phyloP scores from a whole-genome alignment of 1,140 invertebrate species.

The Thalassaphorura encarpata region DNA sequence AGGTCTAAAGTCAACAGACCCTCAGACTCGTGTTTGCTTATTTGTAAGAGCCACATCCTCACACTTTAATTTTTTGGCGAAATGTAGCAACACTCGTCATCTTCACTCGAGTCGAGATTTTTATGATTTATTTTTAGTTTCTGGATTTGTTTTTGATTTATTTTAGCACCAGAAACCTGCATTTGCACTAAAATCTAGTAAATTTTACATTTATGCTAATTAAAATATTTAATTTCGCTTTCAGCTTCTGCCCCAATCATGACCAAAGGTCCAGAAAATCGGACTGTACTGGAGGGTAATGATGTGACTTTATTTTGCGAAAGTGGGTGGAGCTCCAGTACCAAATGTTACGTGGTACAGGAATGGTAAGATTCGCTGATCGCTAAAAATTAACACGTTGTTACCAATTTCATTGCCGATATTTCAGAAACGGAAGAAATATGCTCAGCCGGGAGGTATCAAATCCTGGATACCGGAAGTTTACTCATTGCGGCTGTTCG shows the following conservation, averaged over 20 bases:
- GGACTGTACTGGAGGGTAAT: constrained; percentile 81
- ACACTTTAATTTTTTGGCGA: no score
- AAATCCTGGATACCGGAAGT: constrained; percentile 73
- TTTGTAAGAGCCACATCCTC: no score
- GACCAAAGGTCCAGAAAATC: constrained; percentile 67
- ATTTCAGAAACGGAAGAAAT: constrained; percentile 34
- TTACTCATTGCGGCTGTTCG: constrained; percentile 75
- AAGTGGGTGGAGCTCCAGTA: constrained; percentile 65
- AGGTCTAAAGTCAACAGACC: no score
- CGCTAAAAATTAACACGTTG: neutral
- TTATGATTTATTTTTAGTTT: no score
- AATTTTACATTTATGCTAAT: no score
- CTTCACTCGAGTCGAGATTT: no score
- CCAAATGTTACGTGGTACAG: constrained; percentile 87
- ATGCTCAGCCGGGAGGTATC: constrained; percentile 54
- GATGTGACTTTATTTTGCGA: constrained; percentile 73
- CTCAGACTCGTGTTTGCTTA: no score
- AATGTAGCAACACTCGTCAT: no score
- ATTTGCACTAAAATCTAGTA: no score
- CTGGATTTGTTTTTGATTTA: no score
- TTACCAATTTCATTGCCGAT: neutral
- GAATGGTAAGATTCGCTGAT: constrained; percentile 54
- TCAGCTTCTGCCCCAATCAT: constrained; percentile 73
- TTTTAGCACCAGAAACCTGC: no score
- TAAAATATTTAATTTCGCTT: no score